Evolutionary conservation across 1,140 invertebrate species (phyloP).

Genomic region (Trichonephila inaurata): DNA sequence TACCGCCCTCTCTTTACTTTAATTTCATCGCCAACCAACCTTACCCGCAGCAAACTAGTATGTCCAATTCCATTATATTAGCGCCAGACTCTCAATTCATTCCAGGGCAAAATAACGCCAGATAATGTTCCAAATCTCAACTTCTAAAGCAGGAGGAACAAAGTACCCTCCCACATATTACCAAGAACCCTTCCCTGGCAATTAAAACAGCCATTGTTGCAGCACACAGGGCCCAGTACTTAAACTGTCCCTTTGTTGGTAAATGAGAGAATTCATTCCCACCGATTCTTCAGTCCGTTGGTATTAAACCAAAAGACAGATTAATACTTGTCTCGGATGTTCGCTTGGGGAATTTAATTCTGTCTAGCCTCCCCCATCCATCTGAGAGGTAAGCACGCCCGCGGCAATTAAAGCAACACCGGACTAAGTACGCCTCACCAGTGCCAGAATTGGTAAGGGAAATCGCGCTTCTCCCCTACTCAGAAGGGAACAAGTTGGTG

Average conservation of each 20-base stretch:
- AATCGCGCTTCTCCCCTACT: too few species aligned
- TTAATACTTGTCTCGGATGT: constrained; percentile 15
- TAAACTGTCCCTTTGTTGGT: constrained; percentile 40
- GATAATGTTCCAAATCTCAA: constrained; percentile 21
- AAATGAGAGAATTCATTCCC: constrained; percentile 40
- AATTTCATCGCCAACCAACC: constrained; percentile 5
- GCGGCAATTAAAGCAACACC: neutral
- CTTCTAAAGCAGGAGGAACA: neutral
- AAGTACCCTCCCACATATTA: neutral
- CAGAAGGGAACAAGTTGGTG: neutral
- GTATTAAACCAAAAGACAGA: neutral
- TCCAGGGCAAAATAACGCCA: neutral
- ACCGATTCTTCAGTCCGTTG: neutral
- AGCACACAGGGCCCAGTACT: neutral
- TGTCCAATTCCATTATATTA: neutral
- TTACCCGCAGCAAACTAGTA: neutral
- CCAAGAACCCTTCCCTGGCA: neutral
- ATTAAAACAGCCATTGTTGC: neutral
- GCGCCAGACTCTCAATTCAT: neutral
- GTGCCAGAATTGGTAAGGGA: neutral
- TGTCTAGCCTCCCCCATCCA: neutral
- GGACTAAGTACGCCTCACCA: constrained; percentile 1
- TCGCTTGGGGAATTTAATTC: constrained; percentile 38
- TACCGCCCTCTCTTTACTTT: neutral
- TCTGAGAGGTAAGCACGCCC: constrained; percentile 13